Conservation (phyloP, 2,888 invertebrate genomes). For the Bugulina stolonifera region DNA sequence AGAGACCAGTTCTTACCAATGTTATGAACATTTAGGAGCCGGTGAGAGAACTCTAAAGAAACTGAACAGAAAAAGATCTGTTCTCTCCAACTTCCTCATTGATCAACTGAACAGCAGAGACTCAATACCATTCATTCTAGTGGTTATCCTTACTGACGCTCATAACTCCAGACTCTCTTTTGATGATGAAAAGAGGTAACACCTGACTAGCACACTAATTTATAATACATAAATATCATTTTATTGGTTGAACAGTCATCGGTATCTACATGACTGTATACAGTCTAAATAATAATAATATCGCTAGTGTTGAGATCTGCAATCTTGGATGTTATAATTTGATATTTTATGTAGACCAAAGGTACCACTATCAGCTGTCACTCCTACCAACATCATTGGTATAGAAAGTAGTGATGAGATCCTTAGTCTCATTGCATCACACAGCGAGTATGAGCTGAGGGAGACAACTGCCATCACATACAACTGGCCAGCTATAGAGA, state of each 20-base stretch:
- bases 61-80: background rate
- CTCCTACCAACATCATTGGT: background rate
- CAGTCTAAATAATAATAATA: no score
- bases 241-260: no score
- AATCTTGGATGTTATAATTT: no score
- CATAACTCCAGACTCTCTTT: background rate
- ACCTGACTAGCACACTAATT: no score
- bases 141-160: background rate
- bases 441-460: constrained; percentile 16
- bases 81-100: background rate
- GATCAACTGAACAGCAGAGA: background rate
- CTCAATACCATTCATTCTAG: background rate
- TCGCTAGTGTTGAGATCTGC: no score
- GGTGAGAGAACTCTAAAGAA: background rate
- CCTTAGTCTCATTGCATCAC: background rate
- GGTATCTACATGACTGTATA: no score
- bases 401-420: constrained; percentile 1
- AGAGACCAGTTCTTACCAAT: no score
- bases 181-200: background rate
- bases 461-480: background rate
- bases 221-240: no score
- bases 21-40: no score
- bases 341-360: background rate
- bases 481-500: constrained; percentile 21
- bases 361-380: background rate